Base-by-base conservation (phyloP, 2,797 vertebrate genomes). In the Phoeniculus purpureus region DNA sequence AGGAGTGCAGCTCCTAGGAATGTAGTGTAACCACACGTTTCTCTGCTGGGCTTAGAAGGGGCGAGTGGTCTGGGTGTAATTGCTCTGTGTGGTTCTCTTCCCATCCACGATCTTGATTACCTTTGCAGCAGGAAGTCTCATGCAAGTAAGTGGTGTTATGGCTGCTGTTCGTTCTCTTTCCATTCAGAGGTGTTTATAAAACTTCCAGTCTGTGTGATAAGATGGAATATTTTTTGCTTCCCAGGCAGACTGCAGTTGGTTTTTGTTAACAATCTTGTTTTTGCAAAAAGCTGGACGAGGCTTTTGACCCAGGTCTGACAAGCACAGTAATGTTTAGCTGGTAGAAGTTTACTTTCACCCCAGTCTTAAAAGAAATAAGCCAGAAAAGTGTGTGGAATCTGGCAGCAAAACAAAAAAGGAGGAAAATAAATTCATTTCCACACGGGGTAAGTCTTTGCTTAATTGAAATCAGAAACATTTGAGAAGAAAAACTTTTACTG, bases 351-450 rank as follows among this genome's bases (percentile, higher is more conserved):
- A 16, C 43, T 92, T 83, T 81, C 75, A 59, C 74, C 71, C 54
- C 74, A 43, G 15, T 67, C 51, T 50, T 29, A 19, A 4, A 51
- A 87, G 79, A 72, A 80, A 27, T 32, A 71, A 88, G n/a, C 25
- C 47, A 79, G 50, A 51, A 81, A 37, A n/a, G 6, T 25, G 26
- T 31, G 32, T 55, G 75, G 61, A 40, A 18, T 74, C 58, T 40
- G 16, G 56, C 8, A 51, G 50, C 23, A 71, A 74, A 89, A 59
- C 10, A 3, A 86, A 85, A 37, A 59, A 89, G 70, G 67, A 74
- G 81, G 64, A 84, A 65, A 93, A 61, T 14, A 31, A 67, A 92
- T 89, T 81, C 10, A 71, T 92, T 93, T 72, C 58, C 55, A 66
- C 65, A 37, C 11, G 3, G 7, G 2, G 1, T 48, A 59, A 82